phyloP scores from a whole-genome alignment of 2,888 invertebrate species.

The Dioctria linearis region DNA sequence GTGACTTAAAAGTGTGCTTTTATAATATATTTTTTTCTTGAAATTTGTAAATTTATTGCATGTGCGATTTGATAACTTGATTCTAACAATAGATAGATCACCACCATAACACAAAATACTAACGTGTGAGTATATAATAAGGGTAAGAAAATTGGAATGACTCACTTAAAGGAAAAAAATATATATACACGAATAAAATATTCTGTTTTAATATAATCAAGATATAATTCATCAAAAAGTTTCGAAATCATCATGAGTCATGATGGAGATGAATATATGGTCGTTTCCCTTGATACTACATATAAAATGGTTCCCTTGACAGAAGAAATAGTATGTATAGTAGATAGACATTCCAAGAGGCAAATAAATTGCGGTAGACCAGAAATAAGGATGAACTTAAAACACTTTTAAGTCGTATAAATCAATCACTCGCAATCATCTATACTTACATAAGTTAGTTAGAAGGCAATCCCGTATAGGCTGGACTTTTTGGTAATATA shows the following conservation, averaged over 20 bases:
- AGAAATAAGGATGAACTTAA: slow-evolving; percentile 50
- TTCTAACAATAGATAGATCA: neutral
- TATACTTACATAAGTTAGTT: slow-evolving; percentile 45
- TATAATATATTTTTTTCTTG: slow-evolving; percentile 2
- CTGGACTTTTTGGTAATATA: neutral
- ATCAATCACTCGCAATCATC: slow-evolving; percentile 43
- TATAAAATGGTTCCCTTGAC: slow-evolving; percentile 7
- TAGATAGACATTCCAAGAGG: slow-evolving; percentile 17
- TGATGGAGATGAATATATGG: neutral
- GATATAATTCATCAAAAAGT: slow-evolving; percentile 13
- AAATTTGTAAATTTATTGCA: slow-evolving; percentile 1
- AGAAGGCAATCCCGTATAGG: neutral
- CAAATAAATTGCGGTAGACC: slow-evolving; percentile 53
- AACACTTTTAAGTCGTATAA: slow-evolving; percentile 50
- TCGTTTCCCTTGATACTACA: neutral
- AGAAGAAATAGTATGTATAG: neutral
- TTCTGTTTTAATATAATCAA: neutral
- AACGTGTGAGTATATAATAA: neutral
- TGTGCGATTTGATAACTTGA: slow-evolving; percentile 20
- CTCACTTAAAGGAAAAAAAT: neutral
- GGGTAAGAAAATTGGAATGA: slow-evolving; percentile 8
- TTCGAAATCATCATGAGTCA: slow-evolving; percentile 8
- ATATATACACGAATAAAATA: neutral
- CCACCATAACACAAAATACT: neutral
- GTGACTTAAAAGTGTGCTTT: neutral